These are phyloP conservation scores for Carcina quercana DNA, from an alignment of 2,888 invertebrate species.

Conservation along the genomic window DNA sequence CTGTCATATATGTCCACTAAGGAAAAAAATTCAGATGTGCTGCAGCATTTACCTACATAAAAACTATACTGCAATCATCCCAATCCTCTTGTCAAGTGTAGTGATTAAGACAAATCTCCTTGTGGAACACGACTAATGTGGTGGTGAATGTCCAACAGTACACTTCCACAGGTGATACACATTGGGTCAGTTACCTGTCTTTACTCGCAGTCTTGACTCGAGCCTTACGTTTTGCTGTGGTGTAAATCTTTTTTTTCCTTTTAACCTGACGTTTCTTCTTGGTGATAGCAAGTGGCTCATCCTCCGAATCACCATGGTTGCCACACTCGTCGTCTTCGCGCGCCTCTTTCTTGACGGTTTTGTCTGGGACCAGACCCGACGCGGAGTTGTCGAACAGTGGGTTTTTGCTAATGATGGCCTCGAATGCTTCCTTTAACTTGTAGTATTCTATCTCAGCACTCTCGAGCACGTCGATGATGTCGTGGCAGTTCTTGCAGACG, in stretches of 20 bases:
- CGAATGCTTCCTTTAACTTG: conserved; percentile 52
- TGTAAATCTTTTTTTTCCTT: conserved; percentile 40
- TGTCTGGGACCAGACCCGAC: conserved; percentile 23
- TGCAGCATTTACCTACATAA: no score
- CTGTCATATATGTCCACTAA: no score
- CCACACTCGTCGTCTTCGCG: conserved; percentile 1
- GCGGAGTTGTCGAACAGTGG: conserved; percentile 39
- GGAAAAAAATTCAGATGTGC: no score
- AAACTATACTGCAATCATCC: no score
- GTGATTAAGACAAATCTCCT: no score
- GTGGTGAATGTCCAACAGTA: no score
- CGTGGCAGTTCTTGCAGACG: conserved; percentile 48
- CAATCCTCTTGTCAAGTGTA: no score
- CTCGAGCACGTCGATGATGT: conserved; percentile 53
- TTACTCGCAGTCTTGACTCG: conserved; percentile 8
- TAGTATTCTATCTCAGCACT: conserved; percentile 52
- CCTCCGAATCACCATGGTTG: conserved; percentile 38
- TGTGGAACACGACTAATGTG: no score
- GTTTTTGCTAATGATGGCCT: conserved; percentile 51
- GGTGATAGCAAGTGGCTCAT: conserved; percentile 50
- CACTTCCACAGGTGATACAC: no score
- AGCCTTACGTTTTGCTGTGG: conserved; percentile 26
- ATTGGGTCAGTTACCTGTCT: conserved; percentile 2
- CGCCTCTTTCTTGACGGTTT: conserved; percentile 24
- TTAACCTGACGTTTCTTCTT: conserved; percentile 46